phyloP scores from a whole-genome alignment of 2,113 vertebrate species.

The Nannobrachium achirus region DNA sequence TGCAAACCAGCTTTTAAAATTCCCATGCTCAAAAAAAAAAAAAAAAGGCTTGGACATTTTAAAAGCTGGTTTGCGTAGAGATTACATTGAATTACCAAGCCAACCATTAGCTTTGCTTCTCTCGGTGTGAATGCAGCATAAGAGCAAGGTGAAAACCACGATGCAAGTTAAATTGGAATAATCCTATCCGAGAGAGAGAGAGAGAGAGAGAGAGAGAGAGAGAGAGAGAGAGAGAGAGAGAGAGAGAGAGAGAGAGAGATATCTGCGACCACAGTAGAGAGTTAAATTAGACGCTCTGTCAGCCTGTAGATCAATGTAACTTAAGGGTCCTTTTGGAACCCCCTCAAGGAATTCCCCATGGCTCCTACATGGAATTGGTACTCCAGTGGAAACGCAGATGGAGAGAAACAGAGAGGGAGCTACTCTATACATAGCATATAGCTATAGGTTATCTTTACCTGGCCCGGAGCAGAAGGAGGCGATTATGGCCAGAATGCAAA shows the following conservation, averaged over 20 bases:
- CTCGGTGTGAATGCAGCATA: too few species aligned
- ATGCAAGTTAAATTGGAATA: too few species aligned
- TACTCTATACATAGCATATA: neutral
- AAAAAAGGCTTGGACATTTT: too few species aligned
- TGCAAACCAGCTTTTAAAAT: too few species aligned
- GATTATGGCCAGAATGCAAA: constrained; percentile 88
- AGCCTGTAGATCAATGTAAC: neutral
- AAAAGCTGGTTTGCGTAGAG: too few species aligned
- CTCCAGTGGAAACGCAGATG: too few species aligned
- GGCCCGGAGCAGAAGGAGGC: constrained; percentile 93
- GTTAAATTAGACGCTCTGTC: neutral
- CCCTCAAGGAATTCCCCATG: neutral
- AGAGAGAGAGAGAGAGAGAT: neutral
- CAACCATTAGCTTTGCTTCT: too few species aligned
- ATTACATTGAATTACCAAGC: too few species aligned
- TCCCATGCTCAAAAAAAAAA: too few species aligned
- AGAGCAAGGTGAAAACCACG: too few species aligned
- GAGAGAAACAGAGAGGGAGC: neutral
- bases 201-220: neutral
- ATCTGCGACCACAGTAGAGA: neutral
- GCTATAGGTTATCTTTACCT: constrained; percentile 79
- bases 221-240: neutral
- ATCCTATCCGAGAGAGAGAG: neutral
- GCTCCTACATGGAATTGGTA: too few species aligned
- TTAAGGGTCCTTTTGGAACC: neutral